Percentiles rank a stretch among this genome's conserved stretches.
Conservation (phyloP, 2,113 vertebrate genomes). For the Sardina pilchardus region DNA sequence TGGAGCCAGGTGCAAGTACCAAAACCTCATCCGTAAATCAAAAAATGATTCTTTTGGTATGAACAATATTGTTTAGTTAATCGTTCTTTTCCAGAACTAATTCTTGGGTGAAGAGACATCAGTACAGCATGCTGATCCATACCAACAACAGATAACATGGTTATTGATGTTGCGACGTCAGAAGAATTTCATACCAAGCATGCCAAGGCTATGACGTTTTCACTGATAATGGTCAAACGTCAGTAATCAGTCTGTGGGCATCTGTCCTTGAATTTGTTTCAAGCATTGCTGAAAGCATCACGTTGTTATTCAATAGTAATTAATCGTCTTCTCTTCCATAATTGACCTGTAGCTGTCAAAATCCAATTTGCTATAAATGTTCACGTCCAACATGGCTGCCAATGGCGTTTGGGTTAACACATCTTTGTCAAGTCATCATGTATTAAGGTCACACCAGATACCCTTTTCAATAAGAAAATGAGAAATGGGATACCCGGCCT, state of each 20-base stretch:
- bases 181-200: too few species aligned
- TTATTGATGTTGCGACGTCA: too few species aligned
- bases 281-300: neutral
- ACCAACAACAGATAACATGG: too few species aligned
- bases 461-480: neutral
- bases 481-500: slow-evolving; percentile 7
- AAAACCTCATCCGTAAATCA: too few species aligned
- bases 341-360: neutral
- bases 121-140: neutral
- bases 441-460: neutral
- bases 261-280: neutral
- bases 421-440: neutral
- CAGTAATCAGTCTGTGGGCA: neutral
- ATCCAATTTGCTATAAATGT: neutral
- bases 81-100: neutral
- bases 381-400: neutral
- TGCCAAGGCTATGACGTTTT: neutral
- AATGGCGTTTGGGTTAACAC: neutral
- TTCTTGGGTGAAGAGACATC: neutral
- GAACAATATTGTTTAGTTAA: neutral
- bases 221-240: neutral
- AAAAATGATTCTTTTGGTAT: neutral
- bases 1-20: too few species aligned
- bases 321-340: too few species aligned
- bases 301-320: neutral